These are phyloP conservation scores for Sciaenops ocellatus DNA, from an alignment of 2,797 vertebrate species.

Conservation along the genomic window DNA sequence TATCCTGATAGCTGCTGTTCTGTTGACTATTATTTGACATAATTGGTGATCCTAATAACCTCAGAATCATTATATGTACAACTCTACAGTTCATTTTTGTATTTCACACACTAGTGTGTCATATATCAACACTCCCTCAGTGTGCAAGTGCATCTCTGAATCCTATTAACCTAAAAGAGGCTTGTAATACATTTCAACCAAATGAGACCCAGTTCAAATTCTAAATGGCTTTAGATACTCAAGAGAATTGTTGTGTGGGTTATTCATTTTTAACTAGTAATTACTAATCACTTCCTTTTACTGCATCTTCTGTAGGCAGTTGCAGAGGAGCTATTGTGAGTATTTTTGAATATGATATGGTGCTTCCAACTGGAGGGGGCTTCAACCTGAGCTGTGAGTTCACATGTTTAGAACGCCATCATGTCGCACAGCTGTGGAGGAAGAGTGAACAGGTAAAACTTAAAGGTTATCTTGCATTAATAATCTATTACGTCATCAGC, in stretches of 20 bases:
- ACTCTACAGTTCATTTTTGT: too few relatives aligned
- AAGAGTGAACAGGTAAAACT: not conserved
- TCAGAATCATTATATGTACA: not conserved
- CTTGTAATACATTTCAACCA: too few relatives aligned
- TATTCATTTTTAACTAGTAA: too few relatives aligned
- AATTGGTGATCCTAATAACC: not conserved
- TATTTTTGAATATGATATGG: not conserved
- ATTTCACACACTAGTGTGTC: too few relatives aligned
- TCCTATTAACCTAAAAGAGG: not conserved
- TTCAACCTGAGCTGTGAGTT: conserved; percentile 53
- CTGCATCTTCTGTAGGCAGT: not conserved
- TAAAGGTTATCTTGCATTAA: not conserved
- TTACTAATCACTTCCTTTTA: not conserved
- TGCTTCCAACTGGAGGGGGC: not conserved
- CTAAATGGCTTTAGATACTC: not conserved
- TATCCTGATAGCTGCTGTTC: not conserved
- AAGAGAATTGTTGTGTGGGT: not conserved
- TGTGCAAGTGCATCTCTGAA: not conserved
- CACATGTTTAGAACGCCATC: conserved; percentile 27
- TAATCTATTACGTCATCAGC: not conserved
- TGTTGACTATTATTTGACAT: not conserved
- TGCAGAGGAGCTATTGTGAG: conserved; percentile 14
- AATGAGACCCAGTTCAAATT: not conserved
- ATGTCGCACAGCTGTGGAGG: conserved; percentile 51
- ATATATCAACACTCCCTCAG: too few relatives aligned